These are phyloP conservation scores for Cosmopolites sordidus DNA, from an alignment of 2,888 invertebrate genomes.

Conservation along the genomic window DNA sequence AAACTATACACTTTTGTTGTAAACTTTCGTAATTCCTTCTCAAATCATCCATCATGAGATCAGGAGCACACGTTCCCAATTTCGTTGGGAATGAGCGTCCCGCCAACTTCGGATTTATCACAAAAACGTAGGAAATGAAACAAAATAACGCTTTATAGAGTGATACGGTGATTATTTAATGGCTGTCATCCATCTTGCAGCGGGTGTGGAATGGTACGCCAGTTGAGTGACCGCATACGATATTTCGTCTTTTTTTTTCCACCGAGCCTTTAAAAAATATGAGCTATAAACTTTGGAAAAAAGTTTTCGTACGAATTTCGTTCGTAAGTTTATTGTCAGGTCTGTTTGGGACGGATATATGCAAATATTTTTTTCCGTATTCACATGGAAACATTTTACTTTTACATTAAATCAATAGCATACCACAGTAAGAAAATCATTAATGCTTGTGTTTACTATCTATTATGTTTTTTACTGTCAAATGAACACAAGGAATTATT, in stretches of 20 bases:
- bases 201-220: constrained; percentile 30
- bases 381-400: no score
- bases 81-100: constrained; percentile 35
- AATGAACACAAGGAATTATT: no score
- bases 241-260: constrained; percentile 3
- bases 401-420: no score
- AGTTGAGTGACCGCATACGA: constrained; percentile 31
- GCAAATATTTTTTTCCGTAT: no score
- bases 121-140: constrained; percentile 32
- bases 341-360: no score
- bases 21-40: constrained; percentile 50
- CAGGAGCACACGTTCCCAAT: constrained; percentile 44
- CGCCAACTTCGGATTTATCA: constrained; percentile 28
- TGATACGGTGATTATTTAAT: constrained; percentile 38
- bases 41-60: constrained; percentile 50
- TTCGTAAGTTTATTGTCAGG: no score
- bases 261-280: no score
- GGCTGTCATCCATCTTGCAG: constrained; percentile 35
- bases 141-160: constrained; percentile 31
- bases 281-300: no score
- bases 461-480: no score
- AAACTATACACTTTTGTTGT: constrained; percentile 55
- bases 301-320: no score
- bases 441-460: no score
- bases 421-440: no score